A percentile compares a stretch with the other conserved stretches of the same genome.
These are phyloP conservation scores for Leptodactylus fuscus DNA, from an alignment of 2,113 vertebrate species.

Conservation along the genomic window DNA sequence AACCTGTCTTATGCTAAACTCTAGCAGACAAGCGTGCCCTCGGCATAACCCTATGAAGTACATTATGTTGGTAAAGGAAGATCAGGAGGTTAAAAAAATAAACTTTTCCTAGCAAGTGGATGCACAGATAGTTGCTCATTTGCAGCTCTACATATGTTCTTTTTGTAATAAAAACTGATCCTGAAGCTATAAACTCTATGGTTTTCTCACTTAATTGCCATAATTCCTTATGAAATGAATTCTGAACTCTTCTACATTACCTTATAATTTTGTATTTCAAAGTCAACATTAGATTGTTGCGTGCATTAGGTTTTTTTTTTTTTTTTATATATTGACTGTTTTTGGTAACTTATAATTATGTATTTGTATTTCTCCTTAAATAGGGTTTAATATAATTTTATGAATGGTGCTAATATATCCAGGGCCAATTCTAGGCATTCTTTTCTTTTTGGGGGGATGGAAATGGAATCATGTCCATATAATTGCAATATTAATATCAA, in stretches of 20 bases:
- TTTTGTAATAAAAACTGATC: neutral
- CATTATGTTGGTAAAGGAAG: neutral
- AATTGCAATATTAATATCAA: too few relatives aligned
- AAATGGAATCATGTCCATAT: too few relatives aligned
- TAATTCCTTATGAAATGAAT: neutral
- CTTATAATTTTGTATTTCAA: neutral
- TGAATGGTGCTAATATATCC: neutral
- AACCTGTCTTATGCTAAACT: neutral
- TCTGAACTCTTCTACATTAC: neutral
- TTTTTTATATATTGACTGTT: neutral
- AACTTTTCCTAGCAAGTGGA: neutral
- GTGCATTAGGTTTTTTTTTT: neutral
- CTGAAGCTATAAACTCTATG: neutral
- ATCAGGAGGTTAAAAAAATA: conserved; percentile 12
- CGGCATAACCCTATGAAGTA: conserved; percentile 12
- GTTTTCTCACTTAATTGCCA: neutral
- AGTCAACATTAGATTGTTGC: neutral
- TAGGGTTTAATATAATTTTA: neutral
- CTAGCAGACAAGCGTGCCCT: neutral
- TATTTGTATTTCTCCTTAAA: neutral
- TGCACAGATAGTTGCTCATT: neutral
- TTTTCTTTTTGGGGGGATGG: too few relatives aligned
- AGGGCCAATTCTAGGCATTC: neutral
- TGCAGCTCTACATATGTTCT: neutral
- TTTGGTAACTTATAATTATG: neutral